Percentiles rank a stretch among this genome's conserved stretches.
phyloP scores from a whole-genome alignment of 2,888 invertebrate genomes.

The Drosophila kokeensis region DNA sequence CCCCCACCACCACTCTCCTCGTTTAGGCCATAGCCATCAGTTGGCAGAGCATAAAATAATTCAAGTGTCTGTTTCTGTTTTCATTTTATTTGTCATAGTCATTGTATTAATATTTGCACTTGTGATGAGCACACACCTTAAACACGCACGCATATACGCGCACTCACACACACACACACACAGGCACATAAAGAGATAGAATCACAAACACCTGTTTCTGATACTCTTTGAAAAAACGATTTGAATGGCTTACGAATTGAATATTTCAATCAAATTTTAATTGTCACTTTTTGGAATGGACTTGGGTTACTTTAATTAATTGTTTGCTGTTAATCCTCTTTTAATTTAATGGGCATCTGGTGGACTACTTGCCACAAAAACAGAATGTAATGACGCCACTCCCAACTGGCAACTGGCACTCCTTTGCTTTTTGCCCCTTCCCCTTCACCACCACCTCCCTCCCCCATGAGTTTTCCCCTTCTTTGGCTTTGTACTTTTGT shows the following conservation, averaged over 20 bases:
- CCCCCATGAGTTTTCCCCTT: background rate
- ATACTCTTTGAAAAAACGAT: background rate
- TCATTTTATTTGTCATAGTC: slow-evolving; percentile 32
- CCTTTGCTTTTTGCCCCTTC: slow-evolving; percentile 2
- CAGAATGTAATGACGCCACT: slow-evolving; percentile 16
- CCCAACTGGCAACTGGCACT: slow-evolving; percentile 28
- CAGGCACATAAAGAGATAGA: background rate
- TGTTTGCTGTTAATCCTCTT: background rate
- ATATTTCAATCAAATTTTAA: background rate
- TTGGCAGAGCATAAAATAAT: slow-evolving; percentile 14
- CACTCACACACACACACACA: background rate
- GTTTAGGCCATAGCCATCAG: background rate
- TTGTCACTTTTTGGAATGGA: background rate
- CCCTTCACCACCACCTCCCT: background rate
- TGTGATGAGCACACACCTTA: slow-evolving; percentile 36
- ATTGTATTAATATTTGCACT: slow-evolving; percentile 42
- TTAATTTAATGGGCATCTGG: slow-evolving; percentile 27
- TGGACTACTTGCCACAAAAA: background rate
- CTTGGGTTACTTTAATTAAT: slow-evolving; percentile 10
- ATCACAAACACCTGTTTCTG: slow-evolving; percentile 22
- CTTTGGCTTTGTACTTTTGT: slow-evolving; percentile 3
- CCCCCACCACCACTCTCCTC: background rate
- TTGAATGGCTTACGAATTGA: background rate
- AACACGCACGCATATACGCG: slow-evolving; percentile 5
- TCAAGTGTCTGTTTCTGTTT: slow-evolving; percentile 24